A percentile compares a stretch with the other conserved stretches of the same genome.
These are phyloP conservation scores for Drosophila nigromelanica DNA, from an alignment of 1,140 invertebrate species.

Conservation along the genomic window DNA sequence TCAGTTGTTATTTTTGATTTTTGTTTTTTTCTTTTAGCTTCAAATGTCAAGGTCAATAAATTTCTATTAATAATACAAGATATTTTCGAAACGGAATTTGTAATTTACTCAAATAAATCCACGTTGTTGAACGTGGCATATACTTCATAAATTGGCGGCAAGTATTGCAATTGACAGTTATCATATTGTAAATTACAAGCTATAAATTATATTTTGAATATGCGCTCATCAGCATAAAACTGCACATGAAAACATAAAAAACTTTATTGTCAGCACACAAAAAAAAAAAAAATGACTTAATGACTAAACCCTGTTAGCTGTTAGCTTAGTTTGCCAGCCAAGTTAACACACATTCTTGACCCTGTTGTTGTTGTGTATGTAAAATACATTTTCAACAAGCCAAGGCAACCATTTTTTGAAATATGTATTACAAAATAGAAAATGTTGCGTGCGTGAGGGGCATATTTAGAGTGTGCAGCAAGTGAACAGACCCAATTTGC, in stretches of 20 bases:
- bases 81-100: not conserved
- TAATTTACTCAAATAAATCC: conserved; percentile 5
- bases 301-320: conserved; percentile 7
- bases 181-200: conserved; percentile 4
- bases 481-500: conserved; percentile 43
- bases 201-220: conserved; percentile 25
- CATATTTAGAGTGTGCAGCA: conserved; percentile 13
- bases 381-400: conserved; percentile 1
- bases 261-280: not conserved
- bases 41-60: conserved; percentile 16
- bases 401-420: conserved; percentile 1
- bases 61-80: not conserved
- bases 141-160: conserved; percentile 1
- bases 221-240: conserved; percentile 39
- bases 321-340: conserved; percentile 3
- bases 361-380: not conserved
- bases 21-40: not conserved
- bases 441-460: conserved; percentile 24
- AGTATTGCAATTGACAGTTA: not conserved
- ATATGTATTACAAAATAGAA: conserved; percentile 26
- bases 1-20: conserved; percentile 48
- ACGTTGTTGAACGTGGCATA: not conserved
- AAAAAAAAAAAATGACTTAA: conserved; percentile 16
- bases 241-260: no score
- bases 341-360: conserved; percentile 1